phyloP scores from a whole-genome alignment of 1,140 invertebrate species.

The Lepidurus couesii region DNA sequence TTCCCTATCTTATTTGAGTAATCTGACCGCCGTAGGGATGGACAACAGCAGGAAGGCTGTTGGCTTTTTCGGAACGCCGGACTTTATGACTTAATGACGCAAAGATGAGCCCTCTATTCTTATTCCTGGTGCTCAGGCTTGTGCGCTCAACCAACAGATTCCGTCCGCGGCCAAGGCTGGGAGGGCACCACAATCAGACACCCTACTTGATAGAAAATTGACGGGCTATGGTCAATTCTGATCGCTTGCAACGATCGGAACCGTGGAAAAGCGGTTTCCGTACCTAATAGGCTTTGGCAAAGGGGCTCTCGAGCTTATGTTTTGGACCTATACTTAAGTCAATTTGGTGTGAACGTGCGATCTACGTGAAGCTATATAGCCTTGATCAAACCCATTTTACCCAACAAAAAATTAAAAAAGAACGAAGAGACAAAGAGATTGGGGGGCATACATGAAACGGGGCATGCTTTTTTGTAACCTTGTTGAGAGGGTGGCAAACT shows the following conservation, averaged over 20 bases:
- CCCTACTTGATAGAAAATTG: no score
- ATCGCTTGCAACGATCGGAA: no score
- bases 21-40: not conserved
- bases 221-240: no score
- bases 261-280: no score
- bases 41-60: not conserved
- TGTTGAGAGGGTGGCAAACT: not conserved
- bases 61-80: not conserved
- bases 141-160: no score
- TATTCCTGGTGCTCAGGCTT: no score
- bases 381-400: not conserved
- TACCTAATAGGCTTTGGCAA: no score
- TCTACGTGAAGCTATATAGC: not conserved
- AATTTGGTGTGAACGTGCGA: slow-evolving; percentile 5
- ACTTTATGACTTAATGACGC: slow-evolving; percentile 19
- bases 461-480: not conserved
- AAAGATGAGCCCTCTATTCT: no score
- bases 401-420: not conserved
- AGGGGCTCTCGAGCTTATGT: no score
- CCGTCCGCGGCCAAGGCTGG: no score
- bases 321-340: not conserved
- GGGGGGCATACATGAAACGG: not conserved
- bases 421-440: not conserved
- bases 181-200: no score
- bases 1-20: not conserved